Evolutionary conservation across 2,797 vertebrate species (phyloP), one percentile per base, ranked within the genome.

Genomic region (Amblyraja radiata): DNA sequence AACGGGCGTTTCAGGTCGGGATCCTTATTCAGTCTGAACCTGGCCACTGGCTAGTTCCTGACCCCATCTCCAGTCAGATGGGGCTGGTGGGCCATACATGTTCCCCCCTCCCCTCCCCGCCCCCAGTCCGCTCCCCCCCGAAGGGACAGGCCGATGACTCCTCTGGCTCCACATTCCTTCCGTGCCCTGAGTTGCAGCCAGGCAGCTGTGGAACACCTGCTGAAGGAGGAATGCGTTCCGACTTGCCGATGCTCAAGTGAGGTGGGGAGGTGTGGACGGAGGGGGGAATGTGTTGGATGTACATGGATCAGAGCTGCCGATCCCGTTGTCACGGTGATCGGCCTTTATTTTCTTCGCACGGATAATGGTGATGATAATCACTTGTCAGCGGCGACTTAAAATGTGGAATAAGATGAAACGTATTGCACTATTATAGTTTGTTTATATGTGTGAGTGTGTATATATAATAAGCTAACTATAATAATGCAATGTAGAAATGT

Each of bases 151-250:
- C 54, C 2, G 39, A 6, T 54, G 39, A 54, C 21, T 83, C 80
- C 21, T 2, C 39, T 23, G 13, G 39, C 25, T 84, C 0, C 54
- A 88, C 84, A 68, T 68, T 36, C 84, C 68, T 18, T 7, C 61
- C 61, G 13, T 68, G 61, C 21, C 32, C 84, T 18, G 84, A 21
- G 84, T 88, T 68, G 18, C 63, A 88, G n/a, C 32, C 65, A 68
- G 84, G 84, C 63, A 88, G n/a, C 84, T 88, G n/a, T 36, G 84
- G 58, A 65, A 88, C 84, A 88, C 84, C 84, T 65, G 84, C 68
- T 36, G 84, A 68, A 74, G 84, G 63, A 54, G 61, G 16, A 68
- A 36, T 8, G 18, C 18, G 54, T 11, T 58, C 10, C 5, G 81
- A 58, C 81, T 28, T 84, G 81, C 25, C 18, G 84, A 32, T 88